Evolutionary conservation across 2,113 vertebrate genomes (phyloP), one percentile per base, ranked within the genome.

Genomic region (Mastomys natalensis): DNA sequence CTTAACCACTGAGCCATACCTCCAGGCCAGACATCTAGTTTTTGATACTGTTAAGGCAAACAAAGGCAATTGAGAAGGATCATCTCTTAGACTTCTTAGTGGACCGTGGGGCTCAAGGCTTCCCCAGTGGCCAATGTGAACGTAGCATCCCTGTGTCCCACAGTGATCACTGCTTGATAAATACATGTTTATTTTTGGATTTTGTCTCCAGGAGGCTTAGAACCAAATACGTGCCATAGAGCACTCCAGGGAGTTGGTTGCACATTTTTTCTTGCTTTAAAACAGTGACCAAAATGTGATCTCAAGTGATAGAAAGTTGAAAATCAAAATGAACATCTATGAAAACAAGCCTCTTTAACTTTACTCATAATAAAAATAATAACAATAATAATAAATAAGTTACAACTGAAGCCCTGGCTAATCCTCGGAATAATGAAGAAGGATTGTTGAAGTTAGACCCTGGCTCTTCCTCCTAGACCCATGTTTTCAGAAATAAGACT

Each of bases 381-480:
- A 58, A 53, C 19, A 55, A 53, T 3, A 80, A 48, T 17, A 81
- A 55, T 34, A 82, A 62, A 31, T 60, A 88, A 91, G 60, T 64
- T 85, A 53, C 37, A 37, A 7, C 62, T 45, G 62, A 0, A 89
- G 60, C 8, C 80, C 60, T 70, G 48, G 34, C 34, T 86, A 34
- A 70, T 73, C 37, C 40, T 93, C 45, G 73, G 37, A 87, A 89
- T 77, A 62, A 91, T 94, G 26, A 62, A 66, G 87, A 40, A 92
- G 45, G 45, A 51, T 24, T 3, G 12, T 31, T 66, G 64, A 66
- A 66, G 64, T 31, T 66, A 66, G 64, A 1, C 62, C 10, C 62
- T 64, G 62, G 64, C 31, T 66, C 29, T 34, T 66, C 64, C 64
- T 66, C 29, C 29, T 31, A 34, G 64, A 66, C 64, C 64, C 64